Evolutionary conservation across 2,888 invertebrate species (phyloP), one percentile per base, ranked within the genome.

Genomic region (Alentia gelatinosa): DNA sequence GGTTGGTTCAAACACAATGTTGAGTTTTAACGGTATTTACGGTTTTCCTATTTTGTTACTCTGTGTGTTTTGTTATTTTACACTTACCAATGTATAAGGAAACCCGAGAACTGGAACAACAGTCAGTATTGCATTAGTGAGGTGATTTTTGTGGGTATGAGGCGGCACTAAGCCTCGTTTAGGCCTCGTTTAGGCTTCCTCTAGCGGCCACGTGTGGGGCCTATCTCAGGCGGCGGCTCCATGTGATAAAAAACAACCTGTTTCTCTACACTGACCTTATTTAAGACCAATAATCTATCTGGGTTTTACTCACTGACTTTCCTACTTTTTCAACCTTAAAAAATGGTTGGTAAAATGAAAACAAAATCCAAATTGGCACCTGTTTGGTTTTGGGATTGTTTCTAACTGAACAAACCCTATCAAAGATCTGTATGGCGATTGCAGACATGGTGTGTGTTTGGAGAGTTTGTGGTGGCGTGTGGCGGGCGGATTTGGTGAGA

Each of bases 41-140:
- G 47, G 47, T 86, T 86, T 50, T 30, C 86, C 86, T 86, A 86
- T 86, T 86, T 86, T 86, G 86, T 86, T 86, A 86, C 47, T 86
- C 86, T 47, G 86, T 86, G 86, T 47, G 86, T 86, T 86, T 86
- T 86, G 86, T 86, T 86, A 86, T 86, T 86, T 86, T 86, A 86
- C 86, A 86, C 50, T 86, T 47, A 86, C 86, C 30, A 86, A 26
- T 86, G 86, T 86, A 86, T 47, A 42, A 47, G n/a, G 15, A n/a
- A 26, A 30, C 42, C 39, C 9, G 23, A 33, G 30, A 42, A 42
- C 1, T 23, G 35, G 19, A 47, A 47, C 42, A 42, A 40, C 5
- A 86, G 86, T 86, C 86, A 86, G 47, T 86, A 86, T 83, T 83
- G 83, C 39, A 40, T 23, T 83, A 39, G 83, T 47, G 86, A 86